Evolutionary conservation across 64 coral and sea anemone genomes (phyloP), one percentile per base, ranked within the genome.

Genomic region (Hydrozoanthus tunicans): DNA sequence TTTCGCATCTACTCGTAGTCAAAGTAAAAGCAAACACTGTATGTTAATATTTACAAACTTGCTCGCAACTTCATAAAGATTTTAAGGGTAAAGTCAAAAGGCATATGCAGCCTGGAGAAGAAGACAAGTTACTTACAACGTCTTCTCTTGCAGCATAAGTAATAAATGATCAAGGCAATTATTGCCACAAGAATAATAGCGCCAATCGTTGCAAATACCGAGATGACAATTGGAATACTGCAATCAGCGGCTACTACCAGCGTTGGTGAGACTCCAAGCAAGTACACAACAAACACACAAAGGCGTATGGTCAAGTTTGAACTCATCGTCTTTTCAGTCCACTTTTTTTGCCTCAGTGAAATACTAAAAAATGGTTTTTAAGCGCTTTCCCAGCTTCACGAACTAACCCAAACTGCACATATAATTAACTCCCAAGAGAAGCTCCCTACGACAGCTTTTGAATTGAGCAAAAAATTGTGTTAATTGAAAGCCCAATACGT

Each of bases 401-500:
- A 51, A 64, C 79, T 43, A 62, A 3, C 7, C 79, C 3, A 61
- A 81, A 81, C 58, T 51, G 20, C 15, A 62, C 9, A 61, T 32
- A 81, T 23, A 81, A 10, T 81, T 23, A 63, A 81, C 79, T 81
- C 79, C 79, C 79, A 63, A 23, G 79, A 81, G 84, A 88, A 74
- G 61, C 32, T 6, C 55, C 68, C 71, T 15, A 86, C 58, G 53
- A 32, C 9, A 71, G 15, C 8, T 86, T 54, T 71, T 72, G 65
- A 58, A 86, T 13, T 73, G 66, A 58, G 12, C 56, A 88, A 70
- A 74, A 62, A 6, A 60, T 14, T 59, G 60, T 88, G 84, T 59
- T 25, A 88, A 74, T 58, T 73, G 51, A 75, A n/a, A 10, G 68
- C 56, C 8, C 14, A n/a, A 32, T 26, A 13, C 20, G 56, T 12